A percentile compares a stretch with the other conserved stretches of the same genome.
These are phyloP conservation scores for Micropoecilia bifurca DNA, from an alignment of 2,797 vertebrate genomes.

Conservation along the genomic window DNA sequence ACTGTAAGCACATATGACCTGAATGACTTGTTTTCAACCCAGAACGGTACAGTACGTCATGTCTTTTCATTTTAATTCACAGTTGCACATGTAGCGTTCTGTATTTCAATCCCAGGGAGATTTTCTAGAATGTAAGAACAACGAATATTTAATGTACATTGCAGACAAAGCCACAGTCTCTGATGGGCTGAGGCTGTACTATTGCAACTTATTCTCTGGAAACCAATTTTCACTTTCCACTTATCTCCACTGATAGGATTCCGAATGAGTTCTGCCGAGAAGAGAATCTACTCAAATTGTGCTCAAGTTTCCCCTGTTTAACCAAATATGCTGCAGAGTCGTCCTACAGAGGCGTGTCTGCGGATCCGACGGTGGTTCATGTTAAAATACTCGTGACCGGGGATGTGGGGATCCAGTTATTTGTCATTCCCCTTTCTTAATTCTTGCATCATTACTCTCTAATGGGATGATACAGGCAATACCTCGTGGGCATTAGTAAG, in stretches of 20 bases:
- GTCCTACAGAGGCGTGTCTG: conserved; percentile 4
- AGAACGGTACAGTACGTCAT: neutral
- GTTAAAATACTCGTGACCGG: conserved; percentile 15
- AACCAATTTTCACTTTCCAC: neutral
- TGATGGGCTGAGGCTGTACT: neutral
- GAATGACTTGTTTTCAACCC: neutral
- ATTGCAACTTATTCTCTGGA: conserved; percentile 10
- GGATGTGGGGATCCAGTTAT: conserved; percentile 51
- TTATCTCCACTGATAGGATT: conserved; percentile 6
- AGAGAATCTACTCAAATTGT: neutral
- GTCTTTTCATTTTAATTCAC: neutral
- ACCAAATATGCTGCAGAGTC: neutral
- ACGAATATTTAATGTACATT: neutral
- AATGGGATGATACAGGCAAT: conserved; percentile 63
- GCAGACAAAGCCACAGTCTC: neutral
- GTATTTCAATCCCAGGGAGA: neutral
- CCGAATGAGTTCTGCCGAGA: neutral
- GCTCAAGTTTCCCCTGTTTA: neutral
- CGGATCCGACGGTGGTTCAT: conserved; percentile 26
- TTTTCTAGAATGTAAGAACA: neutral
- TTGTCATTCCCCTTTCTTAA: conserved; percentile 53
- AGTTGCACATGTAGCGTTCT: neutral
- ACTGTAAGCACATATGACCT: neutral
- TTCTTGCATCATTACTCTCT: conserved; percentile 67
- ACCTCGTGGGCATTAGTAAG: conserved; percentile 66